Evolutionary conservation across 1,140 invertebrate genomes (phyloP).

Genomic region (Asbolus verrucosus): DNA sequence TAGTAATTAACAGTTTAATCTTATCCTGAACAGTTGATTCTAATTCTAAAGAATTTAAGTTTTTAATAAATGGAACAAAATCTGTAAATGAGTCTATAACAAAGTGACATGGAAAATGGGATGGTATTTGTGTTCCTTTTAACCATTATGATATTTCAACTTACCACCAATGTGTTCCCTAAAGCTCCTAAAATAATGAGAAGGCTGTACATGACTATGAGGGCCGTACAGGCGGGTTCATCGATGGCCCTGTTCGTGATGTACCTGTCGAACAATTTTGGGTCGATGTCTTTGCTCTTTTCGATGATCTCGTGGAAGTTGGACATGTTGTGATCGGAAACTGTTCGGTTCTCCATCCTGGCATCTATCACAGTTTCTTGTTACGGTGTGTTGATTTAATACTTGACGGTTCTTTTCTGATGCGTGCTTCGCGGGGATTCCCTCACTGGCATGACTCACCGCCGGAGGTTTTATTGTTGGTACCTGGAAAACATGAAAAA

Average conservation of each 20-base stretch:
- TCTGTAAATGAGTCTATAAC: neutral
- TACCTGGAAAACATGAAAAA: too few species aligned
- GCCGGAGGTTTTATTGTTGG: too few species aligned
- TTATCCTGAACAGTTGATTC: too few species aligned
- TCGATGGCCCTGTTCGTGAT: constrained; percentile 75
- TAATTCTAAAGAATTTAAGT: neutral
- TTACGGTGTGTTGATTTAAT: too few species aligned
- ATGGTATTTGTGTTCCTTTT: too few species aligned
- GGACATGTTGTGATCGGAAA: constrained; percentile 9
- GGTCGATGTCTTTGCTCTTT: constrained; percentile 64
- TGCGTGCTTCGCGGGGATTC: too few species aligned
- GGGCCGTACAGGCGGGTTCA: constrained; percentile 72
- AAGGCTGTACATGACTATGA: constrained; percentile 78
- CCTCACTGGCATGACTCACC: too few species aligned
- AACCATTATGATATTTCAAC: constrained; percentile 50
- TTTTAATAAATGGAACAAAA: neutral
- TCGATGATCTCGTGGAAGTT: constrained; percentile 49
- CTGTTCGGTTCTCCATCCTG: constrained; percentile 37
- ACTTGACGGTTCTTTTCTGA: too few species aligned
- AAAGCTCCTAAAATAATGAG: constrained; percentile 82
- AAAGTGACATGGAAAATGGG: neutral
- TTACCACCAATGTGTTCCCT: constrained; percentile 84
- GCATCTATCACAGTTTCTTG: neutral
- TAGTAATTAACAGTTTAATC: too few species aligned
- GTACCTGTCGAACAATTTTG: constrained; percentile 70